Conservation (phyloP, 2,888 invertebrate genomes). For the Chrysotoxum bicinctum region DNA sequence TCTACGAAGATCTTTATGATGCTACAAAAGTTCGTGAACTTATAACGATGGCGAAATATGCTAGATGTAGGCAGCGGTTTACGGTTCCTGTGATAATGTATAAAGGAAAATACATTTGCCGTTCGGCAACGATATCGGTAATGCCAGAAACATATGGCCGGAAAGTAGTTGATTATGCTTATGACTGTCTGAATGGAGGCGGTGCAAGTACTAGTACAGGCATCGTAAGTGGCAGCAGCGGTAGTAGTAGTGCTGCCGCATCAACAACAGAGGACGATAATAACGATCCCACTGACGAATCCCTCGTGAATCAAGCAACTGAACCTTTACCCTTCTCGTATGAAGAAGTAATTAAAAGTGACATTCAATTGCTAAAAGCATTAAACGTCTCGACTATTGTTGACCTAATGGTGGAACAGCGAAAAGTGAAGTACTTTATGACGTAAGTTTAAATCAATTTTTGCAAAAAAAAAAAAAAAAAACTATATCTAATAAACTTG, state of each 20-base stretch:
- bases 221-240: constrained; percentile 5
- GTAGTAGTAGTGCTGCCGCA: background rate
- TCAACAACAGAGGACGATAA: constrained; percentile 76
- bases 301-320: constrained; percentile 75
- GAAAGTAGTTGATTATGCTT: constrained; percentile 84
- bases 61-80: constrained; percentile 89
- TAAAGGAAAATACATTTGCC: constrained; percentile 88
- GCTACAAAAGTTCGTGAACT: constrained; percentile 84
- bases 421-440: constrained; percentile 90
- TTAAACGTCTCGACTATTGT: constrained; percentile 88
- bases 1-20: constrained; percentile 85
- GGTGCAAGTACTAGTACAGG: constrained; percentile 69
- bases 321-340: constrained; percentile 78
- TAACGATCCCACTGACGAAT: constrained; percentile 78
- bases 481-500: background rate
- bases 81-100: constrained; percentile 89
- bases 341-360: constrained; percentile 81
- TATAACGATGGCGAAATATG: constrained; percentile 86
- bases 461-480: background rate
- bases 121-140: constrained; percentile 89
- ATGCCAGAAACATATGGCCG: constrained; percentile 89
- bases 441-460: constrained; percentile 84
- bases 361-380: constrained; percentile 87
- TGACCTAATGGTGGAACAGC: constrained; percentile 93
- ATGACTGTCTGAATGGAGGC: constrained; percentile 76